Conservation (phyloP, 2,113 vertebrate species). For the Phainopepla nitens region DNA sequence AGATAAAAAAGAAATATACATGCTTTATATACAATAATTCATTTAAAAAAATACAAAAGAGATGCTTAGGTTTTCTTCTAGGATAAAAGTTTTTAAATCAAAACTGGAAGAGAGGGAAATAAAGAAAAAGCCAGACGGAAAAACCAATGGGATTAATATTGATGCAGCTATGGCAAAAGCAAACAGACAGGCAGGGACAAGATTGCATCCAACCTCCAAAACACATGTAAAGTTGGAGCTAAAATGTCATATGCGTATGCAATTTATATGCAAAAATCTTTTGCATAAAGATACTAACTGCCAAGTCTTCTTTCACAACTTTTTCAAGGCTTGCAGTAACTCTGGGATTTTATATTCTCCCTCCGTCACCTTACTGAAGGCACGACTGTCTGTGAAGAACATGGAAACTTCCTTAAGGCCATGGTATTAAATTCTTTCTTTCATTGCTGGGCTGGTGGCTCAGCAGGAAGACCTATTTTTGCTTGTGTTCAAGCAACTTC, state of each 20-base stretch:
- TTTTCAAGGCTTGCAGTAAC: conserved; percentile 33
- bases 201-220: conserved; percentile 71
- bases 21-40: not conserved
- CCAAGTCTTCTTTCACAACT: conserved; percentile 71
- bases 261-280: conserved; percentile 78
- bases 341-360: conserved; percentile 59
- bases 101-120: not conserved
- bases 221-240: conserved; percentile 75
- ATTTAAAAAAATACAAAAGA: not conserved
- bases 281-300: conserved; percentile 62
- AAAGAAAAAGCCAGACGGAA: conserved; percentile 28
- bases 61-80: not conserved
- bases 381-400: conserved; percentile 66
- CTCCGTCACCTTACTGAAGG: conserved; percentile 66
- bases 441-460: conserved; percentile 63
- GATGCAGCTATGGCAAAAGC: conserved; percentile 62
- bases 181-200: conserved; percentile 72
- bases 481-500: conserved; percentile 74
- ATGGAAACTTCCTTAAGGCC: conserved; percentile 71
- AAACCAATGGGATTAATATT: conserved; percentile 68
- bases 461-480: conserved; percentile 80
- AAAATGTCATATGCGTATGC: conserved; percentile 76
- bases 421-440: conserved; percentile 57
- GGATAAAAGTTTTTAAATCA: not conserved
- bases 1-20: not conserved